These are phyloP conservation scores for Watersipora subatra DNA, from an alignment of 1,140 invertebrate species.

Conservation along the genomic window DNA sequence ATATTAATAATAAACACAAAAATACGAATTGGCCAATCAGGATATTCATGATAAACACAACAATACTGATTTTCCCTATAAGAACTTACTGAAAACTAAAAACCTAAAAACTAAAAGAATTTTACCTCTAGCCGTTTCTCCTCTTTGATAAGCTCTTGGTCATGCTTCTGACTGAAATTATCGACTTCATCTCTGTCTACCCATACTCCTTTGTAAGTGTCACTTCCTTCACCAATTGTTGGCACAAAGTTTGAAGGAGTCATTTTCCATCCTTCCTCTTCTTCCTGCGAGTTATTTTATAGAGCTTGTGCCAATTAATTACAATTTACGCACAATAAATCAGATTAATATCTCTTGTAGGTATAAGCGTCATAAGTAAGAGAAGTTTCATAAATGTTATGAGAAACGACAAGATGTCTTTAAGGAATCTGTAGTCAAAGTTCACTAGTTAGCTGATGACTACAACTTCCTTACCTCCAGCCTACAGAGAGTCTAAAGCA, in stretches of 20 bases:
- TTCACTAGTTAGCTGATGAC: too few relatives aligned
- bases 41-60: too few relatives aligned
- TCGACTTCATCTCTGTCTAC: constrained; percentile 58
- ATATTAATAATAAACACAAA: too few relatives aligned
- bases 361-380: not conserved
- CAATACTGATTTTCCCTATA: too few relatives aligned
- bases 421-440: too few relatives aligned
- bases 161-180: constrained; percentile 56
- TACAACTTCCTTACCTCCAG: too few relatives aligned
- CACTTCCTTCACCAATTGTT: constrained; percentile 29
- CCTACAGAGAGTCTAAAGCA: too few relatives aligned
- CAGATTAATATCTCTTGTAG: not conserved
- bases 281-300: constrained; percentile 21
- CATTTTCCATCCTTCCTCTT: constrained; percentile 43
- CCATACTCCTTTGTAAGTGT: constrained; percentile 50
- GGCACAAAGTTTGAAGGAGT: constrained; percentile 36
- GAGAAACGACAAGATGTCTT: too few relatives aligned
- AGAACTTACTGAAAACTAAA: too few relatives aligned
- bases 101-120: too few relatives aligned
- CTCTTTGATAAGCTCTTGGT: constrained; percentile 59
- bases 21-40: too few relatives aligned
- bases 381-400: not conserved
- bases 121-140: constrained; percentile 62
- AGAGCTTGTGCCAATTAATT: too few relatives aligned
- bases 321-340: not conserved